Evolutionary conservation across 1,140 invertebrate genomes (phyloP).

Genomic region (Caerostris extrusa): DNA sequence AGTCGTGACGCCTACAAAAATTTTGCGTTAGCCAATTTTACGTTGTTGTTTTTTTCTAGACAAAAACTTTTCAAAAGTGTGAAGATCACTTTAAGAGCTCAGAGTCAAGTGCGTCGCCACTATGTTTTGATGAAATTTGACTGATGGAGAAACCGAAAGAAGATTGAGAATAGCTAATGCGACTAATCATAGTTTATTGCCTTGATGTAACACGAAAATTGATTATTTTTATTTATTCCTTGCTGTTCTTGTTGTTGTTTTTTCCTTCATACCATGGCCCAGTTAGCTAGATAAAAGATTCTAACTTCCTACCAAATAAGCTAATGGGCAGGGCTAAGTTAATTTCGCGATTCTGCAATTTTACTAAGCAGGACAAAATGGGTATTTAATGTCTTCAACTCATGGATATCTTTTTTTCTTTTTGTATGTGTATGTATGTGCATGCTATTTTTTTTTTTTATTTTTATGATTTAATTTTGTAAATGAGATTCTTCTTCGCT

Average conservation of each 20-base stretch:
- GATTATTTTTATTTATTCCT: not conserved
- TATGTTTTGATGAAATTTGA: not conserved
- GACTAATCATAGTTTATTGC: conserved; percentile 22
- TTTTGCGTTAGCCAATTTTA: no score
- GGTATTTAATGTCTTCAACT: not conserved
- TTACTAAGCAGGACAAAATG: conserved; percentile 11
- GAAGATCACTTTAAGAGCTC: no score
- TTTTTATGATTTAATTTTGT: not conserved
- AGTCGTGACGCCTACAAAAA: no score
- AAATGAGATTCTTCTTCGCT: not conserved
- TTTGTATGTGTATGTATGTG: no score
- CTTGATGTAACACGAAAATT: not conserved
- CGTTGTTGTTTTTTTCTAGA: no score
- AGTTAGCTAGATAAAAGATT: not conserved
- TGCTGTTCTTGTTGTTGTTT: not conserved
- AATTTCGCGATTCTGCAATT: conserved; percentile 17
- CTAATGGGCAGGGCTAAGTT: conserved; percentile 27
- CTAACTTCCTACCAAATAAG: not conserved
- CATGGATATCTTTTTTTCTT: not conserved
- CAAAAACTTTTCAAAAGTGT: no score
- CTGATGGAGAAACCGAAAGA: not conserved
- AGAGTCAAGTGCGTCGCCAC: not conserved
- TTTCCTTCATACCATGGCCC: not conserved
- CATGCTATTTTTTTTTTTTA: not conserved
- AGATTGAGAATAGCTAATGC: conserved; percentile 35